Base-by-base conservation (phyloP, 2,797 vertebrate species). In the Anabacerthia variegaticeps region DNA sequence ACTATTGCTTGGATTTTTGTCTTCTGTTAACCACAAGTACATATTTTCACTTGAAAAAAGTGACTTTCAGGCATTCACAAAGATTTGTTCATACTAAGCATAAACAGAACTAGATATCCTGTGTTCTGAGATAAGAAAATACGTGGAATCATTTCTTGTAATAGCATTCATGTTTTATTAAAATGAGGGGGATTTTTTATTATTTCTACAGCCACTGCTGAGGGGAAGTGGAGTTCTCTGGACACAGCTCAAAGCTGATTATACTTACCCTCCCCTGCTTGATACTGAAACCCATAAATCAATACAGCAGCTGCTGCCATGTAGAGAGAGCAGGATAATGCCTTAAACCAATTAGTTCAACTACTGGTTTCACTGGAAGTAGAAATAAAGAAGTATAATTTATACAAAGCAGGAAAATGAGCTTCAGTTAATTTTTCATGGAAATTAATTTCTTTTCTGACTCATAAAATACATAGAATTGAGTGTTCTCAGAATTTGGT, bases 51-150 rank as follows among this genome's bases (percentile, higher is more conserved):
- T 72, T 82, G 69, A 89, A 95, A 89, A 95, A 94, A 83, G 39
- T 2, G 12, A 76, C 77, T 85, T 87, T 86, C 15, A 39, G 58
- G 77, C 75, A 54, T 77, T 78, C 32, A 74, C 32, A 34, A 77
- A 77, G 67, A 77, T 88, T 94, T 95, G 76, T 56, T 92, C 94
- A 80, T 87, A 72, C 63, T 93, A 94, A 96, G 88, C 71, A 92
- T 76, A 96, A 96, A 96, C 66, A 96, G 74, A 97, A 89, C 89
- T 91, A 94, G 93, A 89, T 86, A 96, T 66, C 74, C 52, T 81
- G 66, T 52, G 28, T 68, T 89, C 78, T 34, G 72, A 89, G 92
- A 92, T 89, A 96, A 93, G 73, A 94, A 95, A 95, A 96, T 88
- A 68, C n/a, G 68, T 30, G 62, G 66, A 87, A 87, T 6, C 3